These are phyloP conservation scores for Geopemphigus sp. DNA, from an alignment of 1,140 invertebrate genomes.

Conservation along the genomic window DNA sequence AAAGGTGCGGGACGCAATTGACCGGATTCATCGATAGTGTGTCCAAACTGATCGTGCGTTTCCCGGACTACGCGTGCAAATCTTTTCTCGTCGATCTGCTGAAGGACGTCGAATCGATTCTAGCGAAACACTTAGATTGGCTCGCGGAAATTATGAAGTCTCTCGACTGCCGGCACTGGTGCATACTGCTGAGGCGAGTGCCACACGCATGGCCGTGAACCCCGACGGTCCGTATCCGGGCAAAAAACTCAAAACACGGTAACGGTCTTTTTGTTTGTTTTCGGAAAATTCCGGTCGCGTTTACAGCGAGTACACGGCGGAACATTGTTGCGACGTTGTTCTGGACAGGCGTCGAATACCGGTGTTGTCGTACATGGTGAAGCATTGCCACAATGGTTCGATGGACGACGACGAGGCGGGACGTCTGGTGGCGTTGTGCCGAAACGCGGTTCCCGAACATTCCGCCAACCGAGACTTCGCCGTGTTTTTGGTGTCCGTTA, in stretches of 20 bases:
- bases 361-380: conserved; percentile 24
- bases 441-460: background rate
- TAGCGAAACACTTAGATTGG: conserved; percentile 36
- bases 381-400: background rate
- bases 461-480: conserved; percentile 14
- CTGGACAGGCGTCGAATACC: conserved; percentile 13
- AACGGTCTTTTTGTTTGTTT: too few species aligned
- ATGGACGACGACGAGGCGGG: background rate
- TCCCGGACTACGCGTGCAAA: conserved; percentile 29
- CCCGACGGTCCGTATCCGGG: too few species aligned
- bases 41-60: conserved; percentile 27
- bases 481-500: background rate
- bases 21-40: conserved; percentile 9
- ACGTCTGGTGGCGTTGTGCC: conserved; percentile 4
- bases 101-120: conserved; percentile 6
- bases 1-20: conserved; percentile 6
- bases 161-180: conserved; percentile 16
- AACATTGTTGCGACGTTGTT: background rate
- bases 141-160: background rate
- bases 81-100: conserved; percentile 6
- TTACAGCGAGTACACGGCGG: conserved; percentile 3
- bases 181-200: conserved; percentile 2
- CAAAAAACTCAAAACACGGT: too few species aligned
- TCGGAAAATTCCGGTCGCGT: too few species aligned
- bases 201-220: too few species aligned